Evolutionary conservation across 2,797 vertebrate species (phyloP).

Genomic region (Parauchenoglanis ngamensis): DNA sequence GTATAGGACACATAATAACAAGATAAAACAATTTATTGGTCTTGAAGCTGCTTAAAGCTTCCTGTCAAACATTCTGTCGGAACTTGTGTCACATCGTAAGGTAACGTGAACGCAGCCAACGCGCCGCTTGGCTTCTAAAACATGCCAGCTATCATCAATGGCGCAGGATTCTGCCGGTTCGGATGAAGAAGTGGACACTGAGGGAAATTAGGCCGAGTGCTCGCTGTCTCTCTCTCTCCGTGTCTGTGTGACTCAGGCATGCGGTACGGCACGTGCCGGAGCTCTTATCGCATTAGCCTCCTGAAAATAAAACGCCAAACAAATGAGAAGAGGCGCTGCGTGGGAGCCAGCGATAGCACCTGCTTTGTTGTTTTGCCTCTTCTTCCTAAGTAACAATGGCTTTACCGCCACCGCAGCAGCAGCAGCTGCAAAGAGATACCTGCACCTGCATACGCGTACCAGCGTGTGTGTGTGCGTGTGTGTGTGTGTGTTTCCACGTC

Average conservation of each 20-base stretch:
- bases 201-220: constrained; percentile 16
- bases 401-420: constrained; percentile 42
- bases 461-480: constrained; percentile 17
- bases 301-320: constrained; percentile 51
- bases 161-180: constrained; percentile 41
- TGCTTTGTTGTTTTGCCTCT: constrained; percentile 58
- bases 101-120: not conserved
- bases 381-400: constrained; percentile 56
- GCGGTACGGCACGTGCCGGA: constrained; percentile 33
- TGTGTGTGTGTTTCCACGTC: constrained; percentile 2
- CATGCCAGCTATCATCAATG: constrained; percentile 45
- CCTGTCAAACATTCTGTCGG: not conserved
- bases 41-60: not conserved
- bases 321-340: constrained; percentile 53
- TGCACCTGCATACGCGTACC: constrained; percentile 44
- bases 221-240: constrained; percentile 26
- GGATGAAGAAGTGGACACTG: constrained; percentile 29
- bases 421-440: constrained; percentile 47
- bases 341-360: constrained; percentile 58
- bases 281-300: constrained; percentile 58
- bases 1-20: not conserved
- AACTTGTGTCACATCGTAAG: not conserved
- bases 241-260: constrained; percentile 37
- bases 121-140: not conserved
- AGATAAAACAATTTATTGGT: not conserved